Conservation (phyloP, 2,113 vertebrate species). For the Melozone crissalis region DNA sequence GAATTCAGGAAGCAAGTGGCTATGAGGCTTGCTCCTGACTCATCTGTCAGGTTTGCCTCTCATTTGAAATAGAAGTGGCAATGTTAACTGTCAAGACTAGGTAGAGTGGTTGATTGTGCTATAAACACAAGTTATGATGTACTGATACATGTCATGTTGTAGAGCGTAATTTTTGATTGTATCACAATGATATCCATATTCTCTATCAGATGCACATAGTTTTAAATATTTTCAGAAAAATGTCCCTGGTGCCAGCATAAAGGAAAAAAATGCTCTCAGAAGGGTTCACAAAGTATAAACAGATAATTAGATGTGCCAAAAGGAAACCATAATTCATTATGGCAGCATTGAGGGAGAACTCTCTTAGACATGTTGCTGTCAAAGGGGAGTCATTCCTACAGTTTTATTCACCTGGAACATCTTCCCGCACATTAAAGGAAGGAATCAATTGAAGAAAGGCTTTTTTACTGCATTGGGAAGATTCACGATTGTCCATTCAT, state of each 20-base stretch:
- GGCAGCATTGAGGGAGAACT: background rate
- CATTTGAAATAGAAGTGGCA: background rate
- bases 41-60: background rate
- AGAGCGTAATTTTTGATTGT: background rate
- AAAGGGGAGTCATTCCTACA: background rate
- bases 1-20: background rate
- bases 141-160: background rate
- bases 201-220: background rate
- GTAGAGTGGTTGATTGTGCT: background rate
- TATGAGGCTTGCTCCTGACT: background rate
- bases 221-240: slow-evolving; percentile 14
- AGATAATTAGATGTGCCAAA: background rate
- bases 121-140: background rate
- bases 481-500: background rate
- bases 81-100: background rate
- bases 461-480: background rate
- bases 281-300: background rate
- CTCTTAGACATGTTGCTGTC: background rate
- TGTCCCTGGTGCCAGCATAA: background rate
- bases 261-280: background rate
- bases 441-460: background rate
- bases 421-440: background rate
- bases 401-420: background rate
- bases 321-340: background rate
- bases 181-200: background rate